Percentiles rank a stretch among this genome's conserved stretches.
phyloP scores from a whole-genome alignment of 2,113 vertebrate genomes.

The Ophiodon elongatus region DNA sequence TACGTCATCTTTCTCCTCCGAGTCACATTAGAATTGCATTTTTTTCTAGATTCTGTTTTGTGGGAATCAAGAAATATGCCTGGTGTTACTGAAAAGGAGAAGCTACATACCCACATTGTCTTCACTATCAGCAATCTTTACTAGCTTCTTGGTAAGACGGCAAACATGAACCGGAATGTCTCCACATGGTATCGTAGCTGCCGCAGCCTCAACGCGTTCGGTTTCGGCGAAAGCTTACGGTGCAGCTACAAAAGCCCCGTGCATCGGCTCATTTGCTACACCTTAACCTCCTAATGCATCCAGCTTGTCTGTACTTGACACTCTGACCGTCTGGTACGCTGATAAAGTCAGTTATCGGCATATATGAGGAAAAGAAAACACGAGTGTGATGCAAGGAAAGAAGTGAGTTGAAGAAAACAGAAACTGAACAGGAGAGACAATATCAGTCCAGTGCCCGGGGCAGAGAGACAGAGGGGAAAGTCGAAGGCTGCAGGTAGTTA shows the following conservation, averaged over 20 bases:
- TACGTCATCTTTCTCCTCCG: background rate
- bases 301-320: conserved; percentile 10
- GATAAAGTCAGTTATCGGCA: background rate
- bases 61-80: background rate
- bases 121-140: background rate
- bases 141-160: background rate
- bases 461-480: conserved; percentile 4
- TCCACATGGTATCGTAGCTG: background rate
- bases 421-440: background rate
- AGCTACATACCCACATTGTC: background rate
- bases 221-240: background rate
- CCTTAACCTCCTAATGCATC: background rate
- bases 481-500: conserved; percentile 74
- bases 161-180: background rate
- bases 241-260: background rate
- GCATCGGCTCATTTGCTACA: background rate
- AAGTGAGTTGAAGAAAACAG: background rate
- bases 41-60: background rate
- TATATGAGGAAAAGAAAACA: background rate
- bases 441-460: background rate
- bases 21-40: background rate
- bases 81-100: background rate
- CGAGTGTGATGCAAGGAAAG: background rate
- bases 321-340: background rate
- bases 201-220: background rate